Percentiles rank a stretch among this genome's conserved stretches.
phyloP scores from a whole-genome alignment of 2,888 invertebrate species.

The Synanthedon myopaeformis region DNA sequence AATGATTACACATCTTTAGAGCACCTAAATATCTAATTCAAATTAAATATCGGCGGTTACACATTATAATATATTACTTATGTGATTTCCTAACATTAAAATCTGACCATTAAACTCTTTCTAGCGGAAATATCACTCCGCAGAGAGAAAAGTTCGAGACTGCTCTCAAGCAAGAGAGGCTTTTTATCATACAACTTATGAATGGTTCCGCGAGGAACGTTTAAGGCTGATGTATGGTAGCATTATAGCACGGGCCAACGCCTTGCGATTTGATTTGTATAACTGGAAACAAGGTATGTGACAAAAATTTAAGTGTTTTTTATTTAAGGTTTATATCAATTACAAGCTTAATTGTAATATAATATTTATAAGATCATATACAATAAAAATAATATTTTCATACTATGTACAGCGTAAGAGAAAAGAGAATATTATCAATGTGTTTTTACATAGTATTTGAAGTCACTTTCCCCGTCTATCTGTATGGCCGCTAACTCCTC shows the following conservation, averaged over 20 bases:
- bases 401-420: too few species aligned
- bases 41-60: neutral
- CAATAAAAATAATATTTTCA: too few species aligned
- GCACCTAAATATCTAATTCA: neutral
- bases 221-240: slow-evolving; percentile 26
- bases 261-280: slow-evolving; percentile 11
- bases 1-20: too few species aligned
- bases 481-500: too few species aligned
- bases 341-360: too few species aligned
- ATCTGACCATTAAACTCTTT: neutral
- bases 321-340: too few species aligned
- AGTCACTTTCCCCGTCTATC: too few species aligned
- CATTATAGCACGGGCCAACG: slow-evolving; percentile 21
- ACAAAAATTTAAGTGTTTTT: neutral
- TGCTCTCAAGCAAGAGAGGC: slow-evolving; percentile 9
- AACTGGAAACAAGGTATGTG: neutral
- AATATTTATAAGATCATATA: too few species aligned
- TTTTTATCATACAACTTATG: slow-evolving; percentile 23
- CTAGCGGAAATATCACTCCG: slow-evolving; percentile 6
- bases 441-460: too few species aligned
- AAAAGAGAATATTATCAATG: too few species aligned
- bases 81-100: neutral
- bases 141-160: slow-evolving; percentile 11
- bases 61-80: neutral
- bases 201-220: slow-evolving; percentile 31